phyloP scores from a whole-genome alignment of 2,797 vertebrate genomes.

The Parauchenoglanis ngamensis region DNA sequence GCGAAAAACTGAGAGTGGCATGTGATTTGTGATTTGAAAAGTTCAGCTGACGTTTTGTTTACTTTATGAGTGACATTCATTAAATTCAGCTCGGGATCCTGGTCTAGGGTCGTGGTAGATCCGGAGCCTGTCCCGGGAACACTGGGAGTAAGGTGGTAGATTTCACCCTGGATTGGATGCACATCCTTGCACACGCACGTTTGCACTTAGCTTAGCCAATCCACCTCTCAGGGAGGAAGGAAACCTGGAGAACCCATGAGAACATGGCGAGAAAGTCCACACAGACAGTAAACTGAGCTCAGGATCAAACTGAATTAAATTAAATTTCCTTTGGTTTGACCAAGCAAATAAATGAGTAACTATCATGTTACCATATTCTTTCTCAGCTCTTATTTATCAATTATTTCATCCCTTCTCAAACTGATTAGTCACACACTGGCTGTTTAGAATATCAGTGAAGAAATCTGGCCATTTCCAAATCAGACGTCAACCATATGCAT shows the following conservation, averaged over 20 bases:
- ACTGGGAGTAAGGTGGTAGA: neutral
- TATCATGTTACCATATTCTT: neutral
- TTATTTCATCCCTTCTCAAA: neutral
- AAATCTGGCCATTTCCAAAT: neutral
- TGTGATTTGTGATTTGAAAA: neutral
- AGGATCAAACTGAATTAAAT: neutral
- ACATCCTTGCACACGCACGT: neutral
- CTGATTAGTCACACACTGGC: neutral
- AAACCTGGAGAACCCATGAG: neutral
- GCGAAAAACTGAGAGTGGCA: neutral
- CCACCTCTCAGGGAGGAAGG: neutral
- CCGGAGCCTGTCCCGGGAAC: neutral
- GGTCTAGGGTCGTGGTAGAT: neutral
- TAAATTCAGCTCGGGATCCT: neutral
- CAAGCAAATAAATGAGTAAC: neutral
- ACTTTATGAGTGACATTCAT: neutral
- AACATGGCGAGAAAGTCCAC: neutral
- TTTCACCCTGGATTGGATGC: neutral
- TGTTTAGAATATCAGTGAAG: neutral
- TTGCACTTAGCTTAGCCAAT: neutral
- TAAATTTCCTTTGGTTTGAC: neutral
- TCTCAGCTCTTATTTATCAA: neutral
- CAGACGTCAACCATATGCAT: neutral
- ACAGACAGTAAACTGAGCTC: neutral
- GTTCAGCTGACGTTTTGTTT: neutral